Conservation (phyloP, 2,797 vertebrate genomes). For the Onychomys leucogaster region DNA sequence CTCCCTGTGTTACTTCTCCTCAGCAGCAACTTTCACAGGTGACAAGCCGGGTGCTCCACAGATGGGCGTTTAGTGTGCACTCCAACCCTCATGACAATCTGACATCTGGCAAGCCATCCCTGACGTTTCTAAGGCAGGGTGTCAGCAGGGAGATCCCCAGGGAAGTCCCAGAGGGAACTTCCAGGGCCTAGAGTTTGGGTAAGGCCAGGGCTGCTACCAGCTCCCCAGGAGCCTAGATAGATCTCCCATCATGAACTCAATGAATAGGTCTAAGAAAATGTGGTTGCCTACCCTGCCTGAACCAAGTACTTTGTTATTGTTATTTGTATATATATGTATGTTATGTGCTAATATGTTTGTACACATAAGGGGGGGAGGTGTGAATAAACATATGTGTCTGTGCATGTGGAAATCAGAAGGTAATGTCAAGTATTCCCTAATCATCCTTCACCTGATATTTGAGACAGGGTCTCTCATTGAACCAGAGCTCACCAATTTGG, state of each 20-base stretch:
- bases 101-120: accelerated
- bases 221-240: neutral
- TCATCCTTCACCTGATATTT: neutral
- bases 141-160: neutral
- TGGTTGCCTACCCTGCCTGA: neutral
- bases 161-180: too few relatives aligned
- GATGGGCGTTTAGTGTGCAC: neutral
- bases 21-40: slow-evolving; percentile 55
- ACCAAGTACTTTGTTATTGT: neutral
- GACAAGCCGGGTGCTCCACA: slow-evolving; percentile 16
- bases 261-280: neutral
- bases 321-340: neutral
- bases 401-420: neutral
- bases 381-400: neutral
- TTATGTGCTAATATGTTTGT: neutral
- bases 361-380: neutral
- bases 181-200: neutral
- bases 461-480: neutral
- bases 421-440: neutral
- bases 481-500: neutral
- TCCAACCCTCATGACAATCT: neutral
- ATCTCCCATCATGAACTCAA: neutral
- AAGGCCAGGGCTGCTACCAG: neutral
- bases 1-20: slow-evolving; percentile 37
- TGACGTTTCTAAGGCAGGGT: neutral